Percentiles rank a stretch among this genome's conserved stretches.
Evolutionary conservation across 2,888 invertebrate species (phyloP).

Genomic region (Capitulum mitella): DNA sequence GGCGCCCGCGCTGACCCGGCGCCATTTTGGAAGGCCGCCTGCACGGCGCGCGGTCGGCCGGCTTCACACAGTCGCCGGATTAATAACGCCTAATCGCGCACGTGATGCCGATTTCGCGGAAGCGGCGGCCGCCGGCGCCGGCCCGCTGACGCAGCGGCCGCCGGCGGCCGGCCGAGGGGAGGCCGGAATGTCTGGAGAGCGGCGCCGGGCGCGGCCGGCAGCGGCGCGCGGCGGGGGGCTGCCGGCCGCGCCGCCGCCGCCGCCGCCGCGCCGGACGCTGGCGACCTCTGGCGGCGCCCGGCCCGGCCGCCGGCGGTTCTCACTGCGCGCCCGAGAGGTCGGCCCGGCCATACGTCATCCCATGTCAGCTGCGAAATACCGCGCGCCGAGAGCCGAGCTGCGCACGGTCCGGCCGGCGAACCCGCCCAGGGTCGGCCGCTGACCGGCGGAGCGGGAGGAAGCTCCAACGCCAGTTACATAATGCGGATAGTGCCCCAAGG

Average conservation of each 20-base stretch:
- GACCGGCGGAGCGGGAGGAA: background rate
- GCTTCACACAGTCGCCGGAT: background rate
- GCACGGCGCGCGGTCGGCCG: background rate
- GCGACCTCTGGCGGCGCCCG: background rate
- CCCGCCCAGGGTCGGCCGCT: background rate
- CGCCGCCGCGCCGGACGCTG: background rate
- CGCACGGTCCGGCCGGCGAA: background rate
- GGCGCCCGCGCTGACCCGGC: background rate
- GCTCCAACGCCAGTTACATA: too few relatives aligned
- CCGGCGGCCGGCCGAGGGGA: background rate
- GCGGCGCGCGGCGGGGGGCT: background rate
- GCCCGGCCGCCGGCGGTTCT: background rate
- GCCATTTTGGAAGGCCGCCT: background rate
- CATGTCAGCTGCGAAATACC: slow-evolving; percentile 24
- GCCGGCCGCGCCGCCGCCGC: background rate
- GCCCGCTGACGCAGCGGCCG: background rate
- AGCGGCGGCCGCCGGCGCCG: background rate
- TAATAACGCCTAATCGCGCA: slow-evolving; percentile 5
- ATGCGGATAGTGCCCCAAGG: too few relatives aligned
- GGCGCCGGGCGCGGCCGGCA: background rate
- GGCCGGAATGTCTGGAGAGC: background rate
- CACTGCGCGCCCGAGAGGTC: slow-evolving; percentile 3
- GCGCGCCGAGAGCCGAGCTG: background rate
- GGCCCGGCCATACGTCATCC: slow-evolving; percentile 20
- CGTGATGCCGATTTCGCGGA: slow-evolving; percentile 12